Evolutionary conservation across 1,140 invertebrate species (phyloP).

Genomic region (Meloidogyne exigua): DNA sequence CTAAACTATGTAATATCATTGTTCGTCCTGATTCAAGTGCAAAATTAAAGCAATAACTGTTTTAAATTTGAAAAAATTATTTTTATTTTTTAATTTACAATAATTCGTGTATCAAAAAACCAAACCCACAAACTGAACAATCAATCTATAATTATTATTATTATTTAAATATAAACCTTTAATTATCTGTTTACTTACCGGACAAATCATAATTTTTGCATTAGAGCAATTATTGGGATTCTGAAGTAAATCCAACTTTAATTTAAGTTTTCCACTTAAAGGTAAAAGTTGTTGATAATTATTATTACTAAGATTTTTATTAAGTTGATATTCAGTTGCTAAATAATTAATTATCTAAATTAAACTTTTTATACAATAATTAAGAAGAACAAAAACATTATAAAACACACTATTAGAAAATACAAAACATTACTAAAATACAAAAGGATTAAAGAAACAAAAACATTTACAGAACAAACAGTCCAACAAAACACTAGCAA

Average conservation of each 20-base stretch:
- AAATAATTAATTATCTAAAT: not conserved
- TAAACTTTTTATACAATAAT: too few species aligned
- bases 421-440: too few species aligned
- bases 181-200: not conserved
- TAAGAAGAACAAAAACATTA: too few species aligned
- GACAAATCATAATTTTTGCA: conserved; percentile 16
- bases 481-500: too few species aligned
- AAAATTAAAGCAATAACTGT: not conserved
- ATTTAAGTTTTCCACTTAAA: conserved; percentile 24
- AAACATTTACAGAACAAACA: too few species aligned
- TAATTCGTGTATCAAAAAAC: not conserved
- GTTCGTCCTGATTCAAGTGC: not conserved
- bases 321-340: not conserved
- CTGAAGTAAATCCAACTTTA: conserved; percentile 14
- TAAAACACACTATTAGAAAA: too few species aligned
- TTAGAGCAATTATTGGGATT: conserved; percentile 28
- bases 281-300: not conserved
- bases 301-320: not conserved
- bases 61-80: not conserved
- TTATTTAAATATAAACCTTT: too few species aligned
- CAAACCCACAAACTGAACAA: not conserved
- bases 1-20: not conserved
- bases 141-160: not conserved
- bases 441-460: too few species aligned
- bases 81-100: not conserved